These are phyloP conservation scores for Drosophila putrida DNA, from an alignment of 2,888 invertebrate genomes.

Conservation along the genomic window DNA sequence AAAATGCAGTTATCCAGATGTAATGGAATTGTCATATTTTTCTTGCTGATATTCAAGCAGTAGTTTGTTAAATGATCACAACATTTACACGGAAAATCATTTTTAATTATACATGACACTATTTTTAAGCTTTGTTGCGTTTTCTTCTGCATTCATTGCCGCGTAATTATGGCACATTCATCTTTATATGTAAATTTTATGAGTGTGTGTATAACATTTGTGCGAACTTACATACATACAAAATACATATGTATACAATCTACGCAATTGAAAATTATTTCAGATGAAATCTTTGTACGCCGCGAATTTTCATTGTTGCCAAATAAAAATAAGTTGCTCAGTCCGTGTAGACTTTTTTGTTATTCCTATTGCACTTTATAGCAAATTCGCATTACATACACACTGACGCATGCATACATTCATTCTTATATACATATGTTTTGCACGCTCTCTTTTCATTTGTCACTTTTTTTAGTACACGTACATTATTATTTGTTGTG, in stretches of 20 bases:
- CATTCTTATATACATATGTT: slow-evolving; percentile 10
- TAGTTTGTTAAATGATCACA: slow-evolving; percentile 39
- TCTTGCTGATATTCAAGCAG: background rate
- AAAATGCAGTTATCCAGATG: slow-evolving; percentile 21
- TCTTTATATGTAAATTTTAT: slow-evolving; percentile 36
- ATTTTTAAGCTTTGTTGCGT: slow-evolving; percentile 52
- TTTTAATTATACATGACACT: slow-evolving; percentile 49
- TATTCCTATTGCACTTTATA: slow-evolving; percentile 48
- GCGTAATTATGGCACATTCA: slow-evolving; percentile 65
- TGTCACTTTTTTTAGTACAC: slow-evolving; percentile 29
- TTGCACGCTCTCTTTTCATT: slow-evolving; percentile 46
- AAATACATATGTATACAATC: slow-evolving; percentile 35
- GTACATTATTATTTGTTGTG: slow-evolving; percentile 50
- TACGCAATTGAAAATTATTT: slow-evolving; percentile 68
- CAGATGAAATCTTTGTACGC: slow-evolving; percentile 58
- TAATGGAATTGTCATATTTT: slow-evolving; percentile 17
- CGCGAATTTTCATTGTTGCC: slow-evolving; percentile 45
- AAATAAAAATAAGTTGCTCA: slow-evolving; percentile 49
- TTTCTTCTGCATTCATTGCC: slow-evolving; percentile 42
- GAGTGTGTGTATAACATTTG: slow-evolving; percentile 28
- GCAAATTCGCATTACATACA: slow-evolving; percentile 45
- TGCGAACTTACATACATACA: slow-evolving; percentile 8
- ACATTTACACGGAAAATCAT: slow-evolving; percentile 30
- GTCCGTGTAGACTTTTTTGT: slow-evolving; percentile 39
- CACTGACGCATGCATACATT: slow-evolving; percentile 43